Conservation (phyloP, 2,888 invertebrate species). For the Empis stercorea region DNA sequence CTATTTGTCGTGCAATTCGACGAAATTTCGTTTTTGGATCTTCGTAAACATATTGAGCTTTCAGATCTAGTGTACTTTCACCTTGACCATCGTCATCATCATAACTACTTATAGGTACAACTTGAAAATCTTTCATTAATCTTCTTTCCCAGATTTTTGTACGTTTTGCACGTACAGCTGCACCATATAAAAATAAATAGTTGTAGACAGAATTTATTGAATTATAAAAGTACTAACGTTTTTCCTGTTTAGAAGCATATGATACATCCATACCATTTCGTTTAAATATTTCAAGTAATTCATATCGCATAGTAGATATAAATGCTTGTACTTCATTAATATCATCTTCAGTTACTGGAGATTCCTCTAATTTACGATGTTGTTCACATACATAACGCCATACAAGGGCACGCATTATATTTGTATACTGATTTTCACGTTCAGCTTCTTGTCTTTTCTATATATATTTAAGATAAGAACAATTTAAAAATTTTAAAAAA, state of each 20-base stretch:
- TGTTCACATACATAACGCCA: constrained; percentile 85
- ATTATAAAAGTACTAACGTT: constrained; percentile 46
- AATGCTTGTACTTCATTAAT: constrained; percentile 91
- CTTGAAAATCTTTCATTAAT: constrained; percentile 78
- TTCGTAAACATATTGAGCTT: constrained; percentile 40
- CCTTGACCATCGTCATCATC: constrained; percentile 28
- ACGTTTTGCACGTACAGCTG: constrained; percentile 59
- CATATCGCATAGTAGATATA: constrained; percentile 82
- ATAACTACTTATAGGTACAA: constrained; percentile 47
- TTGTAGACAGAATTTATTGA: not conserved
- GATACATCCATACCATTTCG: constrained; percentile 80
- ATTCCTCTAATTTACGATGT: constrained; percentile 71
- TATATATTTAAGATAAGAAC: not conserved
- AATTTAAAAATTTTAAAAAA: too few relatives aligned
- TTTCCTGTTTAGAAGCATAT: constrained; percentile 58
- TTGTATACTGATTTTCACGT: constrained; percentile 55
- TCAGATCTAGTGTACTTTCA: constrained; percentile 13
- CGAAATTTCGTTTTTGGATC: constrained; percentile 54
- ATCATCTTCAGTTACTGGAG: constrained; percentile 83
- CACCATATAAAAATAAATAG: not conserved
- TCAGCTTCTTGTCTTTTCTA: constrained; percentile 47
- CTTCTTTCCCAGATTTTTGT: constrained; percentile 80
- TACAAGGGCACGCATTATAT: constrained; percentile 79
- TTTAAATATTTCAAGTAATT: constrained; percentile 77
- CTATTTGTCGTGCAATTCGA: constrained; percentile 60